phyloP scores from a whole-genome alignment of 2,797 vertebrate genomes.

The Sorex maritimensis region DNA sequence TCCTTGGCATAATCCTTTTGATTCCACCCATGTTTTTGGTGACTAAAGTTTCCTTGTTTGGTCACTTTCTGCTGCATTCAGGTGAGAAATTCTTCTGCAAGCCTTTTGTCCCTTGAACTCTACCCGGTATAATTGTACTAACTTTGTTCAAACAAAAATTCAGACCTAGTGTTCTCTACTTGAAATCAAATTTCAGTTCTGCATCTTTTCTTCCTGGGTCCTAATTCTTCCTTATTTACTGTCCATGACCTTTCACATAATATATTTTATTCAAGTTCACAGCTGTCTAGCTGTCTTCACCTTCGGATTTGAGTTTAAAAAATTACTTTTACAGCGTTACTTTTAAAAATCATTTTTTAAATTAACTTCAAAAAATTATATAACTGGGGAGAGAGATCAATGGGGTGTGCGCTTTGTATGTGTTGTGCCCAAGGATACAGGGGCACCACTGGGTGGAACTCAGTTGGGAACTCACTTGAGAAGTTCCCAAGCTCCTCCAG shows the following conservation, averaged over 20 bases:
- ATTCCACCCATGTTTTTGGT: not conserved
- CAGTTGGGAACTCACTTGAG: no score
- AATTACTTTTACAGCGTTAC: no score
- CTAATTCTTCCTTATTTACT: not conserved
- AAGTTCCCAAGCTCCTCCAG: no score
- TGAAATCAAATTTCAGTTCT: slow-evolving; percentile 20
- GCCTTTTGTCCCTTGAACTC: not conserved
- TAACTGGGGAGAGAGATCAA: no score
- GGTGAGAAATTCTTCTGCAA: not conserved
- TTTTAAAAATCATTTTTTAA: not conserved
- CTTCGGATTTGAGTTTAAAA: not conserved
- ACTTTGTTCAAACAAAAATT: slow-evolving; percentile 20
- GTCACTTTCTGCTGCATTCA: not conserved
- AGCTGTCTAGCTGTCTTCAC: not conserved
- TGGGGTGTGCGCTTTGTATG: no score
- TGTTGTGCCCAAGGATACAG: no score
- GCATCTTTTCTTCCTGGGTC: not conserved
- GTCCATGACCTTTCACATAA: not conserved
- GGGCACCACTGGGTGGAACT: no score
- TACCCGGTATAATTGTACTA: not conserved
- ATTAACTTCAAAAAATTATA: not conserved
- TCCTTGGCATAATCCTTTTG: not conserved
- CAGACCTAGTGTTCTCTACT: not conserved
- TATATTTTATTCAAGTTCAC: not conserved
- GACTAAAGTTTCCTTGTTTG: not conserved